Percentiles rank a stretch among this genome's conserved stretches.
Evolutionary conservation across 2,888 invertebrate genomes (phyloP).

Genomic region (Drepanosiphum platanoidis): DNA sequence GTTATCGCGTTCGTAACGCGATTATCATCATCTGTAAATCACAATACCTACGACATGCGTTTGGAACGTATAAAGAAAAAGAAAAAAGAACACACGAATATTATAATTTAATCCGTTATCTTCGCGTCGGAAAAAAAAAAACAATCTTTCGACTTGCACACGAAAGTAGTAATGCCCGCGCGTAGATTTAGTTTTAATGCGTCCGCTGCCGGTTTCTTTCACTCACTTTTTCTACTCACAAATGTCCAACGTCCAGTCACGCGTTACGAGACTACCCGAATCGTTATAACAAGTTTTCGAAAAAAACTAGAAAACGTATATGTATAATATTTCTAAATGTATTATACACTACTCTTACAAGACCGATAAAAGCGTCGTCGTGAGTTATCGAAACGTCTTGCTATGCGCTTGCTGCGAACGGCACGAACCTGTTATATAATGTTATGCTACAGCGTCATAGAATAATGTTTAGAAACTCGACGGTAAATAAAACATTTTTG

Average conservation of each 20-base stretch:
- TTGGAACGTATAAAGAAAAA: background rate
- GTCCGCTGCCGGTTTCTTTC: background rate
- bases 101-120: background rate
- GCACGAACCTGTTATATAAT: background rate
- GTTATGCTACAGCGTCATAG: background rate
- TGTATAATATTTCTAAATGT: no score
- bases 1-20: background rate
- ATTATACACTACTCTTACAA: background rate
- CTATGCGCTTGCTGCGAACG: background rate
- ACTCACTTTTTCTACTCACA: background rate
- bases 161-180: background rate
- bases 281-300: background rate
- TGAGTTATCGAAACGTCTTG: background rate
- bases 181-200: background rate
- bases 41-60: no score
- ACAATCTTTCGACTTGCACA: background rate
- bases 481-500: background rate
- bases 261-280: background rate
- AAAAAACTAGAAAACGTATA: background rate
- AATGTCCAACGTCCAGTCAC: background rate
- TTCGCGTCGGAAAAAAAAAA: background rate
- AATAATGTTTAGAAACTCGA: background rate
- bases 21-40: background rate
- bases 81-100: background rate
- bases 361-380: background rate